Base-by-base conservation (phyloP, 2,797 vertebrate species). In the Spinus olivaceus region DNA sequence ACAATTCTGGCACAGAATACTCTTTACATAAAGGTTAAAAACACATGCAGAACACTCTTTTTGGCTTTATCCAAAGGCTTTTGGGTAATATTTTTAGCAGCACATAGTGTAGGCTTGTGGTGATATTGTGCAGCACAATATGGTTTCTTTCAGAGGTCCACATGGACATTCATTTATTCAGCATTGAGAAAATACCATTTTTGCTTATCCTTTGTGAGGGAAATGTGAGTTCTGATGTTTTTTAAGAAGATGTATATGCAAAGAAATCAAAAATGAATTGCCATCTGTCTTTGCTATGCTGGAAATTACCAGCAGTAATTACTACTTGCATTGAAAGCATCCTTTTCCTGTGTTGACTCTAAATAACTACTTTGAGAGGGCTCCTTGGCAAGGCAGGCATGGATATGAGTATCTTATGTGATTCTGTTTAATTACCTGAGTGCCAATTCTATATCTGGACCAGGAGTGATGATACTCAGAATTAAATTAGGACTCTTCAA, bases 31-130 rank as follows among this genome's bases (percentile, higher is more conserved):
- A 94, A 87, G 33, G 49, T 83, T 96, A 94, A 93, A 94, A 96
- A 90, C 91, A 91, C 23, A 71, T 59, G n/a, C 42, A 83, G 57
- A 82, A 57, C 28, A 60, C 23, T 65, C 54, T 56, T 65, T 73
- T 59, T 95, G 86, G 76, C 78, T 73, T 81, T 87, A 80, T 60
- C 47, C 64, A 87, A 78, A 92, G 60, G 49, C 32, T 80, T 93
- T 91, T 81, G 76, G 59, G 49, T 92, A 89, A 89, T 88, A 90
- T 76, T 91, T 96, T 92, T 93, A 94, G 90, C 59, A 93, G 71
- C 44, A 66, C 1, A 6, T 77, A 56, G 33, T 80, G 41, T 69
- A 92, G 67, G 76, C 51, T 94, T 94, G 63, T 87, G 78, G 84
- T 84, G 77, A 91, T 77, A 71, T 17, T 84, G 28, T 51, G 23